Conservation (phyloP, 1,140 invertebrate genomes). For the Anastatus disparis region DNA sequence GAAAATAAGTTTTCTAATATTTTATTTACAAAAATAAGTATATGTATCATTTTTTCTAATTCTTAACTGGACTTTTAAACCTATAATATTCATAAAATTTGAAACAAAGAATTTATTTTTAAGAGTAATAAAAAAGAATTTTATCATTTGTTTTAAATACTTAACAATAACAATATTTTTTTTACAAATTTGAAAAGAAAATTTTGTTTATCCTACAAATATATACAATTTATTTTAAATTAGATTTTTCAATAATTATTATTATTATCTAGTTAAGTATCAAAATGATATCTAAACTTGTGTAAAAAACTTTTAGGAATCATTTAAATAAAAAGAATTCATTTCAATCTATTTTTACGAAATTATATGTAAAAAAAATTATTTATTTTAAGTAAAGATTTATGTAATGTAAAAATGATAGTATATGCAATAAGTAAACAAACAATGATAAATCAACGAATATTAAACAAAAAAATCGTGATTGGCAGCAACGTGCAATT, state of each 20-base stretch:
- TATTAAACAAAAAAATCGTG: conserved; percentile 20
- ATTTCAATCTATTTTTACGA: conserved; percentile 27
- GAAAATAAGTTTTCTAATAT: background rate
- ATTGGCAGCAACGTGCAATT: conserved; percentile 38
- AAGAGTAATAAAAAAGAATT: no score
- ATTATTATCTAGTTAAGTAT: background rate
- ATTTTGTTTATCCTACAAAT: no score
- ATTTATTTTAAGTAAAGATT: conserved; percentile 28
- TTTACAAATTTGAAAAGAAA: no score
- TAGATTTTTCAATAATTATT: background rate
- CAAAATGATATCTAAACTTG: no score
- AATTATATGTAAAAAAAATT: conserved; percentile 10
- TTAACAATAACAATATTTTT: no score
- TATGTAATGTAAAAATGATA: conserved; percentile 30
- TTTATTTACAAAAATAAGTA: no score
- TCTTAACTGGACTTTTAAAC: no score
- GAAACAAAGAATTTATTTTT: no score
- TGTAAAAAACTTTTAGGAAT: conserved; percentile 16
- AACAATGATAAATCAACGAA: conserved; percentile 12
- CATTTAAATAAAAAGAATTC: conserved; percentile 3
- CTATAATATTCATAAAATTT: no score
- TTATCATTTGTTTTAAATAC: no score
- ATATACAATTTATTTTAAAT: no score
- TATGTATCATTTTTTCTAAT: no score
- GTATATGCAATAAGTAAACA: background rate